A percentile compares a stretch with the other conserved stretches of the same genome.
phyloP scores from a whole-genome alignment of 2,113 vertebrate genomes.

The Corynorhinus townsendii region DNA sequence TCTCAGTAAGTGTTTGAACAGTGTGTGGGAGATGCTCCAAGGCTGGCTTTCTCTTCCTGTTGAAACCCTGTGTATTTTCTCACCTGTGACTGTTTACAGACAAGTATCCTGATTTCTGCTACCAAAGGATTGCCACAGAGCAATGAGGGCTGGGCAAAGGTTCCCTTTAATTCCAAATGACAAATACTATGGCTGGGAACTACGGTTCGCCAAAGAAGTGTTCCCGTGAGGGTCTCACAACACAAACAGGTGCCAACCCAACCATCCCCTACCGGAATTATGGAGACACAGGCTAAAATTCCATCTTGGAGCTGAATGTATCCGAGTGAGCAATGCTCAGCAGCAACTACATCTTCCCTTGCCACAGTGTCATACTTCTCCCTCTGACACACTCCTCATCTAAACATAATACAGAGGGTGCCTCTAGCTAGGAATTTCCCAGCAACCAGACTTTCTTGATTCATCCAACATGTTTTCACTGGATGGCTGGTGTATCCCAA shows the following conservation, averaged over 20 bases:
- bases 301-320: neutral
- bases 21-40: neutral
- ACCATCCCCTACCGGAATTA: neutral
- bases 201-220: neutral
- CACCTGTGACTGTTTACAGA: constrained; percentile 28
- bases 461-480: neutral
- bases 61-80: constrained; percentile 20
- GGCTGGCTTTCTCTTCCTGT: neutral
- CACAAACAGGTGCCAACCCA: neutral
- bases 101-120: constrained; percentile 9
- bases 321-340: neutral
- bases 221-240: neutral
- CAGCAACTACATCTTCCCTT: neutral
- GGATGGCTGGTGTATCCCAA: neutral
- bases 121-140: neutral
- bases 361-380: neutral
- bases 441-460: neutral
- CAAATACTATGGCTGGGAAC: neutral
- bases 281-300: constrained; percentile 10
- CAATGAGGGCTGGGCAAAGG: neutral
- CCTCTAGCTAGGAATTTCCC: neutral
- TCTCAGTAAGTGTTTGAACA: constrained; percentile 44
- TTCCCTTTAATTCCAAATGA: constrained; percentile 33
- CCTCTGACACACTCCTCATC: neutral
- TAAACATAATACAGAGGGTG: neutral